phyloP scores from a whole-genome alignment of 2,797 vertebrate species.

The Poeciliopsis infans region DNA sequence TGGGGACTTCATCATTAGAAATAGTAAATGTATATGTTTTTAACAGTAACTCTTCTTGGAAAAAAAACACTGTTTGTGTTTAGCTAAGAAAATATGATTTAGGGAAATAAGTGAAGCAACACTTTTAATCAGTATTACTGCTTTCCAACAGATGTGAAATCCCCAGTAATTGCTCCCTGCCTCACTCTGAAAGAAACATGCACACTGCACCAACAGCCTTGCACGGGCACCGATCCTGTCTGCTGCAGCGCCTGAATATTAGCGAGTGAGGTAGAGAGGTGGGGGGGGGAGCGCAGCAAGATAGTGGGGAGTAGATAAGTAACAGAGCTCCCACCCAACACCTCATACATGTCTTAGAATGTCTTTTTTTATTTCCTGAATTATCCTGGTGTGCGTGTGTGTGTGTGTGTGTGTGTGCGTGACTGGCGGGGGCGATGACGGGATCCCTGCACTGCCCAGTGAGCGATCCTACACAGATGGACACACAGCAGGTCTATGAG shows the following conservation, averaged over 20 bases:
- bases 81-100: not conserved
- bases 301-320: conserved; percentile 31
- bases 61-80: not conserved
- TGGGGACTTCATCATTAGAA: conserved; percentile 11
- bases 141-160: conserved; percentile 17
- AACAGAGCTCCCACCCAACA: conserved; percentile 26
- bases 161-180: conserved; percentile 30
- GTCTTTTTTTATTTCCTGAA: conserved; percentile 40
- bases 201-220: conserved; percentile 71
- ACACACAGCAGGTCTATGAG: conserved; percentile 65
- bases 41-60: not conserved
- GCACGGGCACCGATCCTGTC: conserved; percentile 58
- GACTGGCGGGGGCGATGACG: conserved; percentile 49
- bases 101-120: conserved; percentile 19
- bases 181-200: conserved; percentile 43
- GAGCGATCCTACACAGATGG: conserved; percentile 63
- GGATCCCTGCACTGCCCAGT: conserved; percentile 52
- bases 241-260: conserved; percentile 69
- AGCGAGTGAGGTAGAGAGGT: conserved; percentile 41
- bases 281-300: conserved; percentile 32
- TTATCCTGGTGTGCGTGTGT: conserved; percentile 25
- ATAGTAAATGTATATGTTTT: not conserved
- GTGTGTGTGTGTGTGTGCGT: conserved; percentile 19
- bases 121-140: conserved; percentile 11
- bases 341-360: conserved; percentile 66